Evolutionary conservation across 2,797 vertebrate species (phyloP).

Genomic region (Hypotaenidia philippensis): DNA sequence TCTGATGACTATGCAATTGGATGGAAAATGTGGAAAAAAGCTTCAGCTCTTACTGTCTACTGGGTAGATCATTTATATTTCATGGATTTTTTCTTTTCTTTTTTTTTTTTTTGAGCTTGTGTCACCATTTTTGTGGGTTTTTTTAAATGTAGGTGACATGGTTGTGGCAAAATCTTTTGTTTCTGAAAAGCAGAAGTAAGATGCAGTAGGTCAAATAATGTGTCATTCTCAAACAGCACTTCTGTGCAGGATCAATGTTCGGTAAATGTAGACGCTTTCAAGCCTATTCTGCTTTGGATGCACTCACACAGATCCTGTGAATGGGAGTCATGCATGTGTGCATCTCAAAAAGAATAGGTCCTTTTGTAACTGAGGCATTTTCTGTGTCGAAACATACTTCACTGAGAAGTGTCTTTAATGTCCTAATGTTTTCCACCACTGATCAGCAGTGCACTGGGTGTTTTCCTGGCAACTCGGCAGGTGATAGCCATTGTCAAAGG

Average conservation of each 20-base stretch:
- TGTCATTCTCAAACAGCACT: background rate
- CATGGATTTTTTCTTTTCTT: background rate
- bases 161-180: background rate
- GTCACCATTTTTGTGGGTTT: background rate
- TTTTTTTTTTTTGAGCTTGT: background rate
- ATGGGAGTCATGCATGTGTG: constrained; percentile 24
- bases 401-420: background rate
- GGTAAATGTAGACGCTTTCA: constrained; percentile 12
- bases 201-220: background rate
- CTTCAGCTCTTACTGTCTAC: background rate
- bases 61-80: background rate
- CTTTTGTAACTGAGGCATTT: background rate
- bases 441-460: background rate
- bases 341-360: constrained; percentile 14
- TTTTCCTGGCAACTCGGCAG: background rate
- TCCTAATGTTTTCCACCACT: background rate
- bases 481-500: background rate
- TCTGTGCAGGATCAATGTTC: background rate
- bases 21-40: background rate
- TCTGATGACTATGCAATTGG: background rate
- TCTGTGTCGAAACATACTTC: background rate
- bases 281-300: constrained; percentile 42
- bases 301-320: background rate
- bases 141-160: background rate
- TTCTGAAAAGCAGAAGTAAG: constrained; percentile 33